Conservation (phyloP, 2,797 vertebrate genomes). For the Hephaestus fuliginosus region DNA sequence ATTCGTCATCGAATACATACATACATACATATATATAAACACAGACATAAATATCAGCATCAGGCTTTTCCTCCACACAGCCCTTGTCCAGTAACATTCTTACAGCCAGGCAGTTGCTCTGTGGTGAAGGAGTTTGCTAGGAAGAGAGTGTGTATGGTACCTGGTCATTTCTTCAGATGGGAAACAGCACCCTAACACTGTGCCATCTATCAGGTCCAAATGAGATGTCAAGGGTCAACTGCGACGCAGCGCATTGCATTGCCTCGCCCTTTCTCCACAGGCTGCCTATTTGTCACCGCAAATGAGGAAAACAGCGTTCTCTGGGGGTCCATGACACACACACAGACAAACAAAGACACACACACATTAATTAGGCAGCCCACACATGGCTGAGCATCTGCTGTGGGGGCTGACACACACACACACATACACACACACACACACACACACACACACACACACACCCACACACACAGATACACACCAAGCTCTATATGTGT, state of each 20-base stretch:
- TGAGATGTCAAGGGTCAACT: conserved; percentile 76
- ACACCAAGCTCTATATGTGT: conserved; percentile 7
- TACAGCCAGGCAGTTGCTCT: conserved; percentile 6
- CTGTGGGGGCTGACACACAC: conserved; percentile 16
- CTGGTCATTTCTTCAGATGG: conserved; percentile 76
- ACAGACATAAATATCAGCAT: too few relatives aligned
- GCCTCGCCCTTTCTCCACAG: conserved; percentile 75
- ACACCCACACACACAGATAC: background rate
- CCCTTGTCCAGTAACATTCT: background rate
- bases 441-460: conserved; percentile 20
- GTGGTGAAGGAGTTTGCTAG: conserved; percentile 16
- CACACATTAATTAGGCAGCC: conserved; percentile 44
- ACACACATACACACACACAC: conserved; percentile 21
- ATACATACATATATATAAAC: too few relatives aligned
- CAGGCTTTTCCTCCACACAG: too few relatives aligned
- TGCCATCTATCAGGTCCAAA: conserved; percentile 75
- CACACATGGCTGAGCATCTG: conserved; percentile 39
- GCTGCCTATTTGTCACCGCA: conserved; percentile 76
- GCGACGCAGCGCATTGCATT: conserved; percentile 58
- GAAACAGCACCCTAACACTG: conserved; percentile 72
- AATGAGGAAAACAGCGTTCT: conserved; percentile 75
- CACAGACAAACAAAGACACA: conserved; percentile 24
- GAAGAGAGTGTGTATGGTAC: conserved; percentile 31
- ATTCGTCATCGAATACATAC: too few relatives aligned
- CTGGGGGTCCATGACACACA: conserved; percentile 52